Conservation (phyloP, 2,888 invertebrate species). For the Electrophaes corylata region DNA sequence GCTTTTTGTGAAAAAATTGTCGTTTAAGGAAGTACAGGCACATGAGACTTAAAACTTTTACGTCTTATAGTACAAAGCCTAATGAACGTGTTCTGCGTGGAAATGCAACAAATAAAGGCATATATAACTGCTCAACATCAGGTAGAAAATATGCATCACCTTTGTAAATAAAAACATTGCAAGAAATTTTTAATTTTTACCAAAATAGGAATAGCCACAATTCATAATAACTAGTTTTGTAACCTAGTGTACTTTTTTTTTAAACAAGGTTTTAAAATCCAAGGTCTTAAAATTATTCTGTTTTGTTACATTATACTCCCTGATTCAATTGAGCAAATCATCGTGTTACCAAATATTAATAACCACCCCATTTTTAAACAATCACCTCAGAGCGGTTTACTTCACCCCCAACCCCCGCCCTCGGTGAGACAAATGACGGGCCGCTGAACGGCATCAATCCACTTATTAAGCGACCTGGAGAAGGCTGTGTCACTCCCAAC, state of each 20-base stretch:
- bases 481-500: neutral
- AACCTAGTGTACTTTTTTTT: too few relatives aligned
- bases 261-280: too few relatives aligned
- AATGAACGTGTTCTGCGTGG: too few relatives aligned
- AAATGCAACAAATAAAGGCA: neutral
- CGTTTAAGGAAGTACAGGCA: too few relatives aligned
- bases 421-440: constrained; percentile 40
- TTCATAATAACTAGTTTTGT: too few relatives aligned
- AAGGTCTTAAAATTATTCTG: neutral
- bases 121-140: neutral
- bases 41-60: too few relatives aligned
- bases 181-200: too few relatives aligned
- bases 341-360: constrained; percentile 16
- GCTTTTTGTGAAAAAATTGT: too few relatives aligned
- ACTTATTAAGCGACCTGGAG: constrained; percentile 72
- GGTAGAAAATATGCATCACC: neutral
- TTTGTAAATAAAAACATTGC: too few relatives aligned
- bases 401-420: constrained; percentile 2
- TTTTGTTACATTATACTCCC: neutral
- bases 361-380: constrained; percentile 22
- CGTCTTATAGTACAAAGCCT: too few relatives aligned
- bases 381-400: constrained; percentile 19
- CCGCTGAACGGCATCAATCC: constrained; percentile 67
- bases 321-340: constrained; percentile 9
- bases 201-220: too few relatives aligned